These are phyloP conservation scores for Nothobranchius furzeri DNA, from an alignment of 2,113 vertebrate genomes.

Conservation along the genomic window DNA sequence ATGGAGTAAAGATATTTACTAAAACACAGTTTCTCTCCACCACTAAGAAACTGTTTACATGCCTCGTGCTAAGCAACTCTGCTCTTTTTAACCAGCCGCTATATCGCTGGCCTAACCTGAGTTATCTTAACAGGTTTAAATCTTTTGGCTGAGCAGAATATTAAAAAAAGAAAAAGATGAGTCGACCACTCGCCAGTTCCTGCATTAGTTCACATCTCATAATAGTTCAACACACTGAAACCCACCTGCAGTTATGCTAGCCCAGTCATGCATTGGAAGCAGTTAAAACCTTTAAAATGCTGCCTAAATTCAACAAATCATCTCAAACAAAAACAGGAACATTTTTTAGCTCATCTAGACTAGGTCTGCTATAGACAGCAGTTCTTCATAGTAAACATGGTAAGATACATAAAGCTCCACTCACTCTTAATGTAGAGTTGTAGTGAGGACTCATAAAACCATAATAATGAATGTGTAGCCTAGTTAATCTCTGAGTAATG, in stretches of 20 bases:
- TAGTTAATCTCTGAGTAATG: constrained; percentile 19
- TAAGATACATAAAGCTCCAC: constrained; percentile 8
- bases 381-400: neutral
- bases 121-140: no score
- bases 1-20: no score
- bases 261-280: constrained; percentile 2
- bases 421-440: neutral
- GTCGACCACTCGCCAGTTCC: no score
- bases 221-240: constrained; percentile 1
- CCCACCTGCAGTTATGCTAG: neutral
- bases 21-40: no score
- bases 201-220: neutral
- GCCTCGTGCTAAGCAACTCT: no score
- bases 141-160: no score
- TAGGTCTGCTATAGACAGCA: constrained; percentile 7
- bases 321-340: constrained; percentile 51
- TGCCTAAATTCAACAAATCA: constrained; percentile 66
- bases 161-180: no score
- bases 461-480: neutral
- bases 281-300: constrained; percentile 15
- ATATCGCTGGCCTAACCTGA: no score
- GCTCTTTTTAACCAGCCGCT: no score
- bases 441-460: constrained; percentile 13
- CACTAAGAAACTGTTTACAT: no score
- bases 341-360: constrained; percentile 4